Conservation (phyloP, 2,888 invertebrate species). For the Miltochrista miniata region DNA sequence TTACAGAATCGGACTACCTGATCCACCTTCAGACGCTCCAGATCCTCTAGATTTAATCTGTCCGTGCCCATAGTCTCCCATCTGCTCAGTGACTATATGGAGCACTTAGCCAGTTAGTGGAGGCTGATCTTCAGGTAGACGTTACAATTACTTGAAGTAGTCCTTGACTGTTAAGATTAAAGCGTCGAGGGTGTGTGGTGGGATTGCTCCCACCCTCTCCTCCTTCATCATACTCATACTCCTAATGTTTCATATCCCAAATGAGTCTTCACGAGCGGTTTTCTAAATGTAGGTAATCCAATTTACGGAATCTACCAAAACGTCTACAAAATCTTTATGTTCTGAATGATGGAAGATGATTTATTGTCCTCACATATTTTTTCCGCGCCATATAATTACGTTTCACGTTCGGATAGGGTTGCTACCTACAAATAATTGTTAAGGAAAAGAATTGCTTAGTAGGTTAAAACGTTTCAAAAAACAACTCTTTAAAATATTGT, state of each 20-base stretch:
- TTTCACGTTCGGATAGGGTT: conserved; percentile 33
- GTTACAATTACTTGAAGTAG: no score
- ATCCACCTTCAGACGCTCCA: no score
- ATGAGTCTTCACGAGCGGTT: not conserved
- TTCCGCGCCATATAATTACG: conserved; percentile 50
- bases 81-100: no score
- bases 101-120: no score
- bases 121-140: no score
- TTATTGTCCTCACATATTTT: conserved; percentile 55
- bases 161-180: no score
- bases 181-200: no score
- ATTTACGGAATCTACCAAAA: conserved; percentile 1
- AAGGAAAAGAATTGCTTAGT: not conserved
- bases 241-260: not conserved
- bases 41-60: no score
- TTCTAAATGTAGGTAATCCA: not conserved
- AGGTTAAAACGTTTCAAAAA: no score
- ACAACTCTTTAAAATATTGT: no score
- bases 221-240: not conserved
- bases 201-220: not conserved
- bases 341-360: conserved; percentile 65
- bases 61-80: no score
- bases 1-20: no score
- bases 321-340: conserved; percentile 26
- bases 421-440: conserved; percentile 5